Base-by-base conservation (phyloP, 2,113 vertebrate species). In the Erpornis zantholeuca region DNA sequence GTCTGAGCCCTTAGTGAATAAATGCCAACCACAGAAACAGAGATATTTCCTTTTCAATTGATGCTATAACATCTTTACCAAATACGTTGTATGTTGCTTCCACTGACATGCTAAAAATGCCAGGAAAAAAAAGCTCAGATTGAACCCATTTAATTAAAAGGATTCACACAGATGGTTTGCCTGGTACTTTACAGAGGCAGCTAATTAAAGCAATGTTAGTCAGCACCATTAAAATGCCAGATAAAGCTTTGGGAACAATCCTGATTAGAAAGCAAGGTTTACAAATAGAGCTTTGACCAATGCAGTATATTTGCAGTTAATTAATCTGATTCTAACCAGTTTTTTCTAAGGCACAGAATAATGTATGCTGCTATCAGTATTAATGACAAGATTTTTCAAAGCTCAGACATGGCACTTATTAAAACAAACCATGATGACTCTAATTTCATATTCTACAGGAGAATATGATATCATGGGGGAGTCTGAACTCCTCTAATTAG, bases 151-250 rank as follows among this genome's bases (percentile, higher is more conserved):
- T 96, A 96, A 95, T 97, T 92, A 91, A 85, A 93, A 87, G 84
- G 71, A 94, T 94, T 96, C 91, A 94, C 81, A 80, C 91, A 95
- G 93, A 96, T 89, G 83, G 85, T 86, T 96, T 94, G 80, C 88
- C 52, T 81, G 72, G 86, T 79, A 70, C 88, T 94, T 93, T 79
- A 77, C 49, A 63, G 69, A 87, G 57, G 66, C 81, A 82, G 57
- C 77, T 93, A 96, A 95, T 97, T 95, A 95, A 94, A 88, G 66
- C 75, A 80, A n/a, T 71, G 45, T 85, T 95, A 94, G 59, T 83
- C 64, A 88, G 86, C 82, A 93, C 86, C 83, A 89, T 91, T 94
- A 94, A 95, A 94, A 92, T 76, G 54, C 92, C 80, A 87, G 88
- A 52, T 75, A 84, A 95, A 76, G 90, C 82, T 93, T 92, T 75